Evolutionary conservation across 2,888 invertebrate species (phyloP), one percentile per base, ranked within the genome.

Genomic region (Melitaea athalia): DNA sequence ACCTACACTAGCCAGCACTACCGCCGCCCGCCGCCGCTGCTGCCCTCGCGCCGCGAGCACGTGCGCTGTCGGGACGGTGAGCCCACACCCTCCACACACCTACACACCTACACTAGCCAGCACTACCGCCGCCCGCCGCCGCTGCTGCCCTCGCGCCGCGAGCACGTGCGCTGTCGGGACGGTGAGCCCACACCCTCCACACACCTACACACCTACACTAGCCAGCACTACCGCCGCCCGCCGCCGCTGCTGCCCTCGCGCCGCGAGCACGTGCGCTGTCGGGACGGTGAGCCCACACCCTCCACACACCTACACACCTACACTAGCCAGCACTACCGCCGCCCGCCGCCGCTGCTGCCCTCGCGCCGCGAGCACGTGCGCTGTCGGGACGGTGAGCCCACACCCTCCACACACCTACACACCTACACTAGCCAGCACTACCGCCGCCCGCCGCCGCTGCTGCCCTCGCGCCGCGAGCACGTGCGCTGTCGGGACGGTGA

Each of bases 81-180:
- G 24, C 1, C 24, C 24, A 3, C 24, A 24, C 24, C 24, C n/a
- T n/a, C n/a, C 3, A 24, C 24, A 24, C 24, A 24, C 24, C 24
- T 24, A 24, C 24, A 24, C 24, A 24, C 24, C 24, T 24, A 24
- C 24, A 2, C 24, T 24, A 24, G 95, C 74, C 93, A 94, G 75
- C 97, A 97, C 81, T 98, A 98, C 88, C 77, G 69, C 6, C 93
- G 94, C 83, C 98, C 97, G 31, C 95, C 96, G 59, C 94, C 95
- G 47, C 86, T 97, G 76, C 86, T 97, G 82, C 95, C 96, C 1
- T 93, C 94, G 3, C 88, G 95, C 50, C 84, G 95, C 15, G 95
- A 95, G 76, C 93, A 95, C 52, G 86, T 95, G 76, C 92, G 96
- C 55, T 94, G 38, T 5, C 38, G 38, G 38, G 38, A 38, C 38